Evolutionary conservation across 2,113 vertebrate species (phyloP).

Genomic region (Promerops cafer): DNA sequence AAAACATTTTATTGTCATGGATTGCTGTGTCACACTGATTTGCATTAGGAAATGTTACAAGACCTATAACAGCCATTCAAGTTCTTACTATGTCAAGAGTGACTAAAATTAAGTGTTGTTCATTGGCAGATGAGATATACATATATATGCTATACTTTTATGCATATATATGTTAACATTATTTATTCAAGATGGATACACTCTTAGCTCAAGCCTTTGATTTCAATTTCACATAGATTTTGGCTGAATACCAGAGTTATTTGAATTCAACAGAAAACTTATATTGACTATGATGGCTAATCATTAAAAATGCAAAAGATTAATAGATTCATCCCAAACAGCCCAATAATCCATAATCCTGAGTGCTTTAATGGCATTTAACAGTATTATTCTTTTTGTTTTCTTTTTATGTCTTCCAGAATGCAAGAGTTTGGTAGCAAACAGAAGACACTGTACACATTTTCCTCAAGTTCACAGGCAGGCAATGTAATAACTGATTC

Average conservation of each 20-base stretch:
- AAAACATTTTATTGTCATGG: neutral
- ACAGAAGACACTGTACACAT: neutral
- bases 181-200: neutral
- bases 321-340: neutral
- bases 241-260: neutral
- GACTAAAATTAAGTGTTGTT: neutral
- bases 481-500: neutral
- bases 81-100: neutral
- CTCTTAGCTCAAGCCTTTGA: neutral
- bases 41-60: neutral
- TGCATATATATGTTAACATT: neutral
- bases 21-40: neutral
- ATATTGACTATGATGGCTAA: neutral
- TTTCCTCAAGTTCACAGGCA: neutral
- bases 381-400: neutral
- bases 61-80: neutral
- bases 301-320: neutral
- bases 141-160: neutral
- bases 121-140: neutral
- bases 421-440: neutral
- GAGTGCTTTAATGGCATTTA: neutral
- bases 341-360: neutral
- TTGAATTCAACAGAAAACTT: neutral
- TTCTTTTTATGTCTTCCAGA: neutral
- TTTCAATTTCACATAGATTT: neutral